Evolutionary conservation across 2,888 invertebrate species (phyloP).

Genomic region (Stegana nigrithorax): DNA sequence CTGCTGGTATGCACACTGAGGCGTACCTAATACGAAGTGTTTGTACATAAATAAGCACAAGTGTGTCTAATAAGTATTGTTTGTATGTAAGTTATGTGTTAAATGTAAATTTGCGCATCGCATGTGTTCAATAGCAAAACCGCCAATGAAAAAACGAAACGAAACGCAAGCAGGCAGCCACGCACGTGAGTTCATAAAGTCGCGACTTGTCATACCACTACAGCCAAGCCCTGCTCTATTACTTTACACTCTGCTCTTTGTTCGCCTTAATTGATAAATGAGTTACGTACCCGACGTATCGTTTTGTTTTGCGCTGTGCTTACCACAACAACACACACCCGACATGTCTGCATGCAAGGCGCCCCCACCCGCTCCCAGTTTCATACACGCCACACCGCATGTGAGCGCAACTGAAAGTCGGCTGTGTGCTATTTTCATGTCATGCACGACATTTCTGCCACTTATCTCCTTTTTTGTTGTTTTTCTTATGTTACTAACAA

Average conservation of each 20-base stretch:
- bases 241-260: too few species aligned
- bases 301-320: too few species aligned
- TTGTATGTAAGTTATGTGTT: neutral
- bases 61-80: too few species aligned
- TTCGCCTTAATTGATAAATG: constrained; percentile 20
- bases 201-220: neutral
- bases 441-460: constrained; percentile 1
- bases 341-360: too few species aligned
- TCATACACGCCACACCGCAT: too few species aligned
- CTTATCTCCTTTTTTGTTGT: neutral
- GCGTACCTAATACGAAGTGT: too few species aligned
- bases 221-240: constrained; percentile 50
- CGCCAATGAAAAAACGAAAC: neutral
- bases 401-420: neutral
- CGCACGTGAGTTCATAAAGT: constrained; percentile 6
- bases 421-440: neutral
- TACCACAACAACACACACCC: constrained; percentile 47
- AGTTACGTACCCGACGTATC: too few species aligned
- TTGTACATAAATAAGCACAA: neutral
- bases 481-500: neutral
- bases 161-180: neutral
- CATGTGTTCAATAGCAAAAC: too few species aligned
- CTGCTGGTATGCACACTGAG: neutral
- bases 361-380: constrained; percentile 17
- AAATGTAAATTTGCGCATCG: too few species aligned